A percentile compares a stretch with the other conserved stretches of the same genome.
phyloP scores from a whole-genome alignment of 2,113 vertebrate species.

The Polypterus bichir region DNA sequence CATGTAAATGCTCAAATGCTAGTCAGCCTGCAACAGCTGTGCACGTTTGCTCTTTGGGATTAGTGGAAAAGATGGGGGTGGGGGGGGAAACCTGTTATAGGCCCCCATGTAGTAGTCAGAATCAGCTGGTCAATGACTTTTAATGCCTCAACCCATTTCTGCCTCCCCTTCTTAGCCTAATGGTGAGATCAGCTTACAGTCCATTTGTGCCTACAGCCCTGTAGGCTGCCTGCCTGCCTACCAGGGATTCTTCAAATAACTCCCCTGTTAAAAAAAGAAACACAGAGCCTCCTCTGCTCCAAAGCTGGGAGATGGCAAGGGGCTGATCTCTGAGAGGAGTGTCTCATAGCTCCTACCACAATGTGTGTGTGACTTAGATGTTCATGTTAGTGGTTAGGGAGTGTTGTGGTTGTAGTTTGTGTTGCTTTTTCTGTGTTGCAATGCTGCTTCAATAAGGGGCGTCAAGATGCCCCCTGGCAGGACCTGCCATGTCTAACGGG shows the following conservation, averaged over 20 bases:
- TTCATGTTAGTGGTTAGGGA: constrained; percentile 4
- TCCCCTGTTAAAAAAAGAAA: constrained; percentile 61
- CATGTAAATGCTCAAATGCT: background rate
- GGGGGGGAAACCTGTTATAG: background rate
- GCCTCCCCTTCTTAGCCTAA: constrained; percentile 16
- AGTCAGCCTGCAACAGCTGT: constrained; percentile 5
- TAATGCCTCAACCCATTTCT: constrained; percentile 3
- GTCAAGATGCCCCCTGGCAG: constrained; percentile 36
- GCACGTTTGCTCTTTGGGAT: constrained; percentile 1
- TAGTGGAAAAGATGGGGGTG: constrained; percentile 3
- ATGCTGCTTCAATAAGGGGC: constrained; percentile 40
- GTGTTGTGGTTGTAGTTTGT: constrained; percentile 14
- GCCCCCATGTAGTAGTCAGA: constrained; percentile 2
- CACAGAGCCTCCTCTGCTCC: constrained; percentile 21
- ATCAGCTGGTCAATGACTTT: background rate
- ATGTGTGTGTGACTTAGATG: constrained; percentile 19
- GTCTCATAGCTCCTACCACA: constrained; percentile 24
- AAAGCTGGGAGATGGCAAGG: constrained; percentile 27
- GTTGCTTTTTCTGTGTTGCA: constrained; percentile 23
- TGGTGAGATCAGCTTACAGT: constrained; percentile 57
- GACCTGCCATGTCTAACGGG: constrained; percentile 73
- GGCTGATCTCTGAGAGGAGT: constrained; percentile 33
- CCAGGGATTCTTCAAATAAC: constrained; percentile 72
- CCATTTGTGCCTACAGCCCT: constrained; percentile 54
- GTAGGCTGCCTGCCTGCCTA: constrained; percentile 41